Conservation (phyloP, 2,888 invertebrate species). For the Tipula vernalis region DNA sequence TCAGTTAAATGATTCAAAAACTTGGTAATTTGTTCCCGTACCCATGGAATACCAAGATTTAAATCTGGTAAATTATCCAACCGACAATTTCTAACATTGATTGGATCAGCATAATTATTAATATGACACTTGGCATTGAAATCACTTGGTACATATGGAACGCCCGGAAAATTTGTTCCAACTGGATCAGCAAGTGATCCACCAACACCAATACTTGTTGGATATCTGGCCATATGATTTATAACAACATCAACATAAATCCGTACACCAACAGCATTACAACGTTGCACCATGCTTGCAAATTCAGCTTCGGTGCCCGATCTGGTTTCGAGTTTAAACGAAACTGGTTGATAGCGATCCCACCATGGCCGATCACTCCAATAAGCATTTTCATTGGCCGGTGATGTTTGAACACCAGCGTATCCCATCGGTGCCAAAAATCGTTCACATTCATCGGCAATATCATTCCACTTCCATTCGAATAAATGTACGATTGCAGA, state of each 20-base stretch:
- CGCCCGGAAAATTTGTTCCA: slow-evolving; percentile 38
- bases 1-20: slow-evolving; percentile 32
- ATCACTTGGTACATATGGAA: slow-evolving; percentile 42
- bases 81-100: slow-evolving; percentile 35
- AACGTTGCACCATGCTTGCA: slow-evolving; percentile 60
- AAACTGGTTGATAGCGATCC: slow-evolving; percentile 80
- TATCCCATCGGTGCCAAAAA: slow-evolving; percentile 62
- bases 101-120: slow-evolving; percentile 39
- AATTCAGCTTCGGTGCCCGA: slow-evolving; percentile 62
- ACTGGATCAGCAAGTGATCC: slow-evolving; percentile 41
- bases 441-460: slow-evolving; percentile 65
- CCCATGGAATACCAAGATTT: slow-evolving; percentile 36
- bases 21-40: slow-evolving; percentile 39
- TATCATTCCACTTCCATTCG: slow-evolving; percentile 74
- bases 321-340: slow-evolving; percentile 58
- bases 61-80: slow-evolving; percentile 40
- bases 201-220: slow-evolving; percentile 26
- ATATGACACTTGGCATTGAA: slow-evolving; percentile 41
- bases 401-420: slow-evolving; percentile 51
- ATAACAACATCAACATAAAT: slow-evolving; percentile 74
- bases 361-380: slow-evolving; percentile 64
- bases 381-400: slow-evolving; percentile 22
- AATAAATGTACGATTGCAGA: slow-evolving; percentile 52
- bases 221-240: slow-evolving; percentile 66
- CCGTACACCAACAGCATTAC: slow-evolving; percentile 66